Evolutionary conservation across 2,888 invertebrate species (phyloP), one percentile per base, ranked within the genome.

Genomic region (Ennomos fuscantarius): DNA sequence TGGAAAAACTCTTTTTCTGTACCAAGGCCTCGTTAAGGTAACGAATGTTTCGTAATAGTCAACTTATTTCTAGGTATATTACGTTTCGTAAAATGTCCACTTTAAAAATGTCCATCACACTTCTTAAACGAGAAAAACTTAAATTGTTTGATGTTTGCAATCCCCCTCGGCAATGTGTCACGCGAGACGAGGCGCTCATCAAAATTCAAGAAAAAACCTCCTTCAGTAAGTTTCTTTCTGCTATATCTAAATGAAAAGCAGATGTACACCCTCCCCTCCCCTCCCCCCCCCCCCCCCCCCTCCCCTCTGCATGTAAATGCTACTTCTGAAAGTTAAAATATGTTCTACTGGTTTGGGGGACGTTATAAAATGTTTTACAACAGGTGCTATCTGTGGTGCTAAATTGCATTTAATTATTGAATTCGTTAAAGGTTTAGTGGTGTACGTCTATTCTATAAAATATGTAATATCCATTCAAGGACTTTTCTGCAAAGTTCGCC

Each of bases 181-280:
- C 43, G 11, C 52, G n/a, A 55, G 53, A 47, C 37, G 15, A 32
- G 40, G 46, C 45, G 53, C 68, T 70, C 69, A 73, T 73, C 67
- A 72, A 62, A 70, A 70, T 72, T 70, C 72, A 72, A 64, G 63
- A 63, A 71, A 70, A 72, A 67, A 65, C 55, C 63, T 63, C 49
- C 56, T 33, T 49, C 57, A 54, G 60, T 59, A 63, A 57, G 47
- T 57, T 56, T 54, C 63, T 63, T 65, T 54, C 58, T 50, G 51
- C 62, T 68, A 63, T 67, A 63, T 67, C 60, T 62, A 70, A 70
- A 72, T 72, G 69, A 70, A 70, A 69, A 66, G 63, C 72, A 73
- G 72, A 69, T 72, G 73, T 65, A 59, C 49, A 44, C 59, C 45
- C 50, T 57, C 43, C 50, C 24, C 24, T 50, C 36, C 42, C 43